Base-by-base conservation (phyloP, 2,888 invertebrate genomes). In the Drosophila pegasa region DNA sequence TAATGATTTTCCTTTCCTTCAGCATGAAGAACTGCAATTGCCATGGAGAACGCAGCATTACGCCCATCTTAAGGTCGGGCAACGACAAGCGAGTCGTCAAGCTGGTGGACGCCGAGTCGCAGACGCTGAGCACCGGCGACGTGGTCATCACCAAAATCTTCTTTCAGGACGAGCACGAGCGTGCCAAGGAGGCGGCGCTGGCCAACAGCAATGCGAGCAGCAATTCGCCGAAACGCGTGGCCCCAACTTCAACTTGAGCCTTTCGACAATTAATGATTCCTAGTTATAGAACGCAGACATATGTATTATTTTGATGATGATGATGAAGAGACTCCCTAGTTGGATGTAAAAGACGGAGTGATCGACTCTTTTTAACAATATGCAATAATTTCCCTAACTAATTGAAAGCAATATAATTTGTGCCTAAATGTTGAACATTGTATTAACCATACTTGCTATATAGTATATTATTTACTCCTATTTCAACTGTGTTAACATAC, bases 51-150 rank as follows among this genome's bases (percentile, higher is more conserved):
- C 89, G 88, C 29, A 90, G 87, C 63, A 75, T 80, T 20, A 88
- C 90, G 45, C 87, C 90, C 22, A 87, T 89, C 37, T 31, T 80
- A 25, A 70, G 60, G 37, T 38, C 75, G 22, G 59, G 69, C 35
- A 78, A 78, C 55, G 90, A 91, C 62, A 89, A 85, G 43, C 86
- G 85, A 40, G 38, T 78, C n/a, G 71, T 88, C 22, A 90, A 90
- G 71, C 69, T 88, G 64, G 81, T 80, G 80, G 94, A 95, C 66
- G 95, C 95, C 33, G 95, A 96, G 64, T 89, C 92, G 33, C 98
- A 98, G 92, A 98, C 98, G 2, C 93, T 97, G 48, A 97, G 97
- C 91, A 98, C 98, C 18, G 98, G 98, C 52, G 98, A 98, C 91
- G 96, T 98, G 89, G 97, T 97, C 58, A 97, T 98, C 87, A 97